Evolutionary conservation across 1,140 invertebrate genomes (phyloP).

Genomic region (Drosophila kohkoa): DNA sequence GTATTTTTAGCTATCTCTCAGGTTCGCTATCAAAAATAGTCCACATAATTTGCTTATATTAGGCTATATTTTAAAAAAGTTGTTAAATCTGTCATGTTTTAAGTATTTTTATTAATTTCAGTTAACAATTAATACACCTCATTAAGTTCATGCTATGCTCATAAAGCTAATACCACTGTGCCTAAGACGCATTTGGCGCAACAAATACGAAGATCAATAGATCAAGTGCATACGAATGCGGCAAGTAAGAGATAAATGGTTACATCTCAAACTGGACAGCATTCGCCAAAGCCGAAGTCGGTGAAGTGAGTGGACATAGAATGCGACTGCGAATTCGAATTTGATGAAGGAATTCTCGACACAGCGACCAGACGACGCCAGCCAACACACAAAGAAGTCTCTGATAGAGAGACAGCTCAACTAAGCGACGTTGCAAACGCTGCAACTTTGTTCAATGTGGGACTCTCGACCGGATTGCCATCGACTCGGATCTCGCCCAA

Average conservation of each 20-base stretch:
- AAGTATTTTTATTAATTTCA: too few species aligned
- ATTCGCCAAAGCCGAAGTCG: constrained; percentile 1
- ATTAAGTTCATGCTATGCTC: background rate
- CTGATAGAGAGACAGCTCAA: constrained; percentile 19
- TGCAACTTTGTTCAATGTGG: constrained; percentile 41
- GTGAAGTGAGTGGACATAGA: constrained; percentile 18
- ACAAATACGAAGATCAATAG: constrained; percentile 80
- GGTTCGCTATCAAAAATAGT: too few species aligned
- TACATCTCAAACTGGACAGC: constrained; percentile 69
- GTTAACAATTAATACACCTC: too few species aligned
- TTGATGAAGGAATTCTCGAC: constrained; percentile 61
- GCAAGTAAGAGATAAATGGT: constrained; percentile 69
- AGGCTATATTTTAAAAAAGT: too few species aligned
- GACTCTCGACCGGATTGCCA: constrained; percentile 21
- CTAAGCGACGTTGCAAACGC: constrained; percentile 12
- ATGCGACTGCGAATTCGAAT: constrained; percentile 32
- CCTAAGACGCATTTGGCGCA: constrained; percentile 49
- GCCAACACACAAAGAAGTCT: constrained; percentile 38
- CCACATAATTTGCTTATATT: too few species aligned
- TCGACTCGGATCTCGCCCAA: constrained; percentile 59
- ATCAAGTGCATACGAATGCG: constrained; percentile 79
- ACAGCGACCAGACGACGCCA: constrained; percentile 70
- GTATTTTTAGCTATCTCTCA: too few species aligned
- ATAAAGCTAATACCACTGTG: constrained; percentile 5
- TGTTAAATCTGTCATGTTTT: too few species aligned